Base-by-base conservation (phyloP, 2,797 vertebrate species). In the Amniataba percoides region DNA sequence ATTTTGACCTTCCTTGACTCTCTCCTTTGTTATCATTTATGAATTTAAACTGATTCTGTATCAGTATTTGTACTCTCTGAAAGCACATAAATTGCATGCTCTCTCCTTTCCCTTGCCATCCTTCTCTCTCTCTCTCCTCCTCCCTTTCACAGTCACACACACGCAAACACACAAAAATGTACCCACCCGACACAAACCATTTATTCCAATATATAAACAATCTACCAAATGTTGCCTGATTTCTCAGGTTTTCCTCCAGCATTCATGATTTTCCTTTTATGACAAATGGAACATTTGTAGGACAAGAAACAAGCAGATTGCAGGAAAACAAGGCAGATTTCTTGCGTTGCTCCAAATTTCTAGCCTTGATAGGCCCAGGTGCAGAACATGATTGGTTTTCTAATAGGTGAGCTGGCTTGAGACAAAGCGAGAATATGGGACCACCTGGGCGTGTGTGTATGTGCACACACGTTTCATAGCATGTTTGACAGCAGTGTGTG, bases 311-410 rank as follows among this genome's bases (percentile, higher is more conserved):
- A 67, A 80, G 71, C 85, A 90, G 73, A 85, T 81, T 86, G 69
- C 39, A 66, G 67, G 62, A 77, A 87, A 88, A 77, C 63, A 40
- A 85, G 75, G 83, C 71, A 63, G 16, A 83, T 85, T 83, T 83
- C 25, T 34, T 45, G 61, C 36, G 0, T 71, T 81, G 62, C 64
- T 61, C 21, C 68, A 83, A 77, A 76, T 76, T 52, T 55, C n/a
- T 36, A 11, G 16, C 1, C 9, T 60, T 53, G 64, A 84, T 70
- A 82, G 88, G 81, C 89, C 81, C 90, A 93, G 92, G 90, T 93
- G 91, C 89, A 89, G 67, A 73, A 52, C 62, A 78, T 92, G 91
- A 93, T 93, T 93, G 90, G 86, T 90, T 93, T 91, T 88, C 86
- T 93, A 93, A 93, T 84, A 81, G 79, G 73, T 80, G 68, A 65